Base-by-base conservation (phyloP, 2,113 vertebrate species). In the Protomyctophum bolini region DNA sequence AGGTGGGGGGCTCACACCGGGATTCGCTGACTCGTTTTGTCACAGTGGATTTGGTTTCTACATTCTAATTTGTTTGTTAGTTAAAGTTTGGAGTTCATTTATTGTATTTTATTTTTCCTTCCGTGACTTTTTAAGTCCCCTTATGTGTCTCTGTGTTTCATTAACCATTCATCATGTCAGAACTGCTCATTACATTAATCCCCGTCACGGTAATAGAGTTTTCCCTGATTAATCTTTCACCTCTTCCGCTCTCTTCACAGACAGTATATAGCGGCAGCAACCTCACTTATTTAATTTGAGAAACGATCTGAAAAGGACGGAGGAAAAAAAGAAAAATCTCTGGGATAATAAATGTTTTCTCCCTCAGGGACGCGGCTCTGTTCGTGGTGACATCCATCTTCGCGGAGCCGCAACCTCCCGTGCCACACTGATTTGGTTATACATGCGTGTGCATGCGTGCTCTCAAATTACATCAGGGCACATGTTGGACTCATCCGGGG, bases 241-340 rank as follows among this genome's bases (percentile, higher is more conserved):
- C 83, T 75, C 75, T 90, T 91, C 91, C 86, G 85, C 76, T 83
- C 58, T 21, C 21, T 21, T 21, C 48, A 56, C 77, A 85, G 83
- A 72, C 72, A 70, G 62, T 28, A 58, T 64, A 68, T 64, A 68
- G 73, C 84, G 57, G 78, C 72, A 58, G 81, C 85, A 76, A 75
- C 73, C 85, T 84, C 33, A 88, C 86, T 91, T 90, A 88, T 91
- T 90, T 91, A 82, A 93, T 91, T 86, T 92, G 83, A 90, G 82
- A 83, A 89, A 92, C 62, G 79, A 90, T 88, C 72, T 75, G 67
- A 89, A 86, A 87, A 77, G 33, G 21, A 21, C 2, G 21, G 21
- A 6, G 33, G 33, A 41, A 41, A 6, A 41, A 41, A 41, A 41
- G 5, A 41, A 74, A 88, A 89, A 91, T 79, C 57, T 73, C 21